Evolutionary conservation across 2,797 vertebrate genomes (phyloP).

Genomic region (Phaenicophaeus curvirostris): DNA sequence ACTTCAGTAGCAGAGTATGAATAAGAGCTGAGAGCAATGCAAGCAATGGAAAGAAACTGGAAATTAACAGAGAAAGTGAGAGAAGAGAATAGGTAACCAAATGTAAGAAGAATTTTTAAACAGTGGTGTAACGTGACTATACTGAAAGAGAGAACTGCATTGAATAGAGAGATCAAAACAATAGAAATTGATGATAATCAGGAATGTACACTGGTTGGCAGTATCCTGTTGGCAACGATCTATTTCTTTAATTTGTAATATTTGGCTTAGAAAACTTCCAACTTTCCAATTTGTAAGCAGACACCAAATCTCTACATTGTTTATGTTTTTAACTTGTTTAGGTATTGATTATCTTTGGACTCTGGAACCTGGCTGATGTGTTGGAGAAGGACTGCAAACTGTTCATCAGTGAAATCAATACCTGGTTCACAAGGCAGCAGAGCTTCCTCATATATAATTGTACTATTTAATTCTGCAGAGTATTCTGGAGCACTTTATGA

Average conservation of each 20-base stretch:
- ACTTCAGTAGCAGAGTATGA: neutral
- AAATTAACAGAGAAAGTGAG: neutral
- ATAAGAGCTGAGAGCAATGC: neutral
- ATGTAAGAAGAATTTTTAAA: neutral
- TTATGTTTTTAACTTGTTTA: neutral
- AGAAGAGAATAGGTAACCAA: neutral
- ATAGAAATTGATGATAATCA: neutral
- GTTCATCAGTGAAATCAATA: neutral
- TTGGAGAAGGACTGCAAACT: neutral
- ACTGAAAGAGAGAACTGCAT: neutral
- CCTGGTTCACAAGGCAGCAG: neutral
- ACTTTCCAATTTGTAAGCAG: neutral
- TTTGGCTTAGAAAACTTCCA: neutral
- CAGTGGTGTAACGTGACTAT: neutral
- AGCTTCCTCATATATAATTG: neutral
- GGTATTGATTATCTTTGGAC: neutral
- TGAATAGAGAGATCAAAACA: neutral
- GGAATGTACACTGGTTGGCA: neutral
- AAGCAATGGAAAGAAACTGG: neutral
- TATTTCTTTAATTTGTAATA: neutral
- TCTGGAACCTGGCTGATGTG: neutral
- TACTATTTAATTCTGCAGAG: neutral
- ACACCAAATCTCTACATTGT: neutral
- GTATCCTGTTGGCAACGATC: neutral
- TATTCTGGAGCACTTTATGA: neutral